A percentile compares a stretch with the other conserved stretches of the same genome.
Evolutionary conservation across 2,888 invertebrate genomes (phyloP).

Genomic region (Myathropa florea): DNA sequence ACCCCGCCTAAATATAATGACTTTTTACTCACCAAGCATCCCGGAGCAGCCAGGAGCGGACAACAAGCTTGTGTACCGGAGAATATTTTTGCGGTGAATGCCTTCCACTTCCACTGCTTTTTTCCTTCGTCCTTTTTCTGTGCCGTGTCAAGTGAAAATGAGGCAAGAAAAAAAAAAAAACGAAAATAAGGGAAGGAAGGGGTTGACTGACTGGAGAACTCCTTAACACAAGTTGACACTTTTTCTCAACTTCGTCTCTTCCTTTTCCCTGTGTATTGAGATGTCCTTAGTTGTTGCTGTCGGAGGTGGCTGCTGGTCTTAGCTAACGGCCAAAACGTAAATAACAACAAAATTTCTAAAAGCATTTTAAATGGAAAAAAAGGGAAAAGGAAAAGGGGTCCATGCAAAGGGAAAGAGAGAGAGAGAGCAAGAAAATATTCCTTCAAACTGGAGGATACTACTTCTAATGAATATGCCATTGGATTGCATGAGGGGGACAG

Average conservation of each 20-base stretch:
- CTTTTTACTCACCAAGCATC: slow-evolving; percentile 32
- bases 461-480: slow-evolving; percentile 57
- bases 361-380: slow-evolving; percentile 11
- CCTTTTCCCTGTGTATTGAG: slow-evolving; percentile 24
- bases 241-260: slow-evolving; percentile 47
- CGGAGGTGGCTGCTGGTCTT: slow-evolving; percentile 8
- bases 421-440: slow-evolving; percentile 14
- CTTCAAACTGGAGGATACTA: slow-evolving; percentile 43
- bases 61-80: slow-evolving; percentile 41
- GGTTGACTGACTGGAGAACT: slow-evolving; percentile 61
- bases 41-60: slow-evolving; percentile 6
- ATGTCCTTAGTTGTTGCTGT: slow-evolving; percentile 24
- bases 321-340: slow-evolving; percentile 32
- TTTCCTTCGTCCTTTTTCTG: slow-evolving; percentile 5
- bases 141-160: slow-evolving; percentile 27
- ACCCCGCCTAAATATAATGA: slow-evolving; percentile 68
- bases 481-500: slow-evolving; percentile 36
- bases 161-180: not conserved
- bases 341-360: slow-evolving; percentile 43
- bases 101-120: slow-evolving; percentile 21
- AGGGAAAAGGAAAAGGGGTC: not conserved
- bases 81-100: slow-evolving; percentile 62
- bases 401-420: not conserved
- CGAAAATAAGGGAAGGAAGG: slow-evolving; percentile 21
- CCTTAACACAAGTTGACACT: slow-evolving; percentile 66